Evolutionary conservation across 2,113 vertebrate genomes (phyloP).

Genomic region (Gulo gulo): DNA sequence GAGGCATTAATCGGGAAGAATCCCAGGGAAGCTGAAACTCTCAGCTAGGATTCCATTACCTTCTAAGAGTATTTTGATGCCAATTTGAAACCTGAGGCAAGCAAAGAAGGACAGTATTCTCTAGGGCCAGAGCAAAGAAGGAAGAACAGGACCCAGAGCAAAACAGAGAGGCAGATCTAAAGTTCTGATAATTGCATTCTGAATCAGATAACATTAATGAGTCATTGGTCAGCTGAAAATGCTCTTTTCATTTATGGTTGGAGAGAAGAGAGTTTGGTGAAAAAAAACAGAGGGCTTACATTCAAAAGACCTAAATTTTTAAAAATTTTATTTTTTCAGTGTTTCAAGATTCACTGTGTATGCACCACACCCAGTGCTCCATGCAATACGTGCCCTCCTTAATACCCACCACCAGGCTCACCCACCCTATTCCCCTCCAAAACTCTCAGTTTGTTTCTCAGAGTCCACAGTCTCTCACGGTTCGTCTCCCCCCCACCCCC

Average conservation of each 20-base stretch:
- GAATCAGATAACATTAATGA: slow-evolving; percentile 18
- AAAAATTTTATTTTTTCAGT: too few relatives aligned
- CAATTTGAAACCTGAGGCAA: slow-evolving; percentile 35
- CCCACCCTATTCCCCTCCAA: too few relatives aligned
- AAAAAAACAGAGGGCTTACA: not conserved
- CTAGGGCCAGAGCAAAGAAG: not conserved
- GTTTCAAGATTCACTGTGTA: too few relatives aligned
- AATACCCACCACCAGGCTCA: too few relatives aligned
- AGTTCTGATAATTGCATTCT: not conserved
- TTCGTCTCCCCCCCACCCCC: too few relatives aligned
- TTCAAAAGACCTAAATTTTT: not conserved
- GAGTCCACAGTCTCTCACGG: too few relatives aligned
- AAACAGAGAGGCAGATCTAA: not conserved
- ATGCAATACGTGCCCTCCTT: too few relatives aligned
- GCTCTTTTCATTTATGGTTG: not conserved
- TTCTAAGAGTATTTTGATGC: slow-evolving; percentile 19
- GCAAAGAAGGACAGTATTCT: slow-evolving; percentile 24
- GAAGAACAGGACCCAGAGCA: slow-evolving; percentile 18
- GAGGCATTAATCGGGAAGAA: slow-evolving; percentile 41
- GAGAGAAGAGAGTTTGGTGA: not conserved
- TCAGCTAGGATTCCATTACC: slow-evolving; percentile 6
- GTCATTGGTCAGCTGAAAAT: slow-evolving; percentile 43
- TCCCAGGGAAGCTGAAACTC: not conserved
- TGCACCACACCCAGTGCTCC: too few relatives aligned
- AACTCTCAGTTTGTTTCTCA: too few relatives aligned